phyloP scores from a whole-genome alignment of 2,113 vertebrate species.

The Crotalus viridis region DNA sequence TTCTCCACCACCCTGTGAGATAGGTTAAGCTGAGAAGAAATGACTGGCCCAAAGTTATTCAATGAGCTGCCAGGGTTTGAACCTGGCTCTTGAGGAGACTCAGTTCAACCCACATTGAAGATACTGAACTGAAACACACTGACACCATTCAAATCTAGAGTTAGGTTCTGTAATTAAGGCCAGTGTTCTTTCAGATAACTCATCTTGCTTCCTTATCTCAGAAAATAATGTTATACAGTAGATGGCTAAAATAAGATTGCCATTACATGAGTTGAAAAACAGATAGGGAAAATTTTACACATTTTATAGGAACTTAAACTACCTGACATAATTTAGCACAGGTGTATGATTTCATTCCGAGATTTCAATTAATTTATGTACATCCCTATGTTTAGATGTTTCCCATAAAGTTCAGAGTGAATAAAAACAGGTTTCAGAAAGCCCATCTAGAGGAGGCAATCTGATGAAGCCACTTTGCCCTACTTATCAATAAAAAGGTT shows the following conservation, averaged over 20 bases:
- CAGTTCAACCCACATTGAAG: neutral
- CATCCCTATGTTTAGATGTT: neutral
- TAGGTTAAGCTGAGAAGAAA: neutral
- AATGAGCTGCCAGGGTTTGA: neutral
- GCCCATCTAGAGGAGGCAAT: neutral
- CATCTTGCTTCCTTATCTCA: neutral
- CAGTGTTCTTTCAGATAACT: constrained; percentile 1
- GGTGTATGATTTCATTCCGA: neutral
- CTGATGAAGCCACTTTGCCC: too few species aligned
- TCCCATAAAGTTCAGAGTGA: neutral
- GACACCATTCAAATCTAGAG: neutral
- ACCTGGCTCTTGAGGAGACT: neutral
- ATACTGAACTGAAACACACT: fast-evolving
- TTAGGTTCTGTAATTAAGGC: neutral
- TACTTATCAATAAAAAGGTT: neutral
- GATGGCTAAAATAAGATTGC: neutral
- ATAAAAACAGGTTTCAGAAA: neutral
- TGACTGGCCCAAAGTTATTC: neutral
- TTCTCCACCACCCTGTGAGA: neutral
- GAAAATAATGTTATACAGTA: neutral
- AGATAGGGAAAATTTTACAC: neutral
- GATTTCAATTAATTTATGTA: neutral
- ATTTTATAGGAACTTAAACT: neutral
- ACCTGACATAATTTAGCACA: neutral
- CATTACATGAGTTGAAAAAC: neutral